Evolutionary conservation across 1,140 invertebrate genomes (phyloP).

Genomic region (Rhopalosiphum padi): DNA sequence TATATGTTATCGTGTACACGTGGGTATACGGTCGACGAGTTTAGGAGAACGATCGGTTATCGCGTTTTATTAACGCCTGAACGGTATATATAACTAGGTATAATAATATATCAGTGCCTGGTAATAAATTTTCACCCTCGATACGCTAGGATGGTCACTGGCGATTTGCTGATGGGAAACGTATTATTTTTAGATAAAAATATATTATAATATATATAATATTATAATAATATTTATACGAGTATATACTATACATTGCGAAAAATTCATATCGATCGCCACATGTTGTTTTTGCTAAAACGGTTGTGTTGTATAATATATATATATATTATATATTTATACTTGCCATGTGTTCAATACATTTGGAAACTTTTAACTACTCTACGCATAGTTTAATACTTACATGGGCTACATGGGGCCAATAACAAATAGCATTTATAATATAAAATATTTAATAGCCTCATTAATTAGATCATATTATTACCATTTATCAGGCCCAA

Average conservation of each 20-base stretch:
- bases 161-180: neutral
- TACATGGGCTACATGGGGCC: too few species aligned
- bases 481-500: too few species aligned
- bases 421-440: too few species aligned
- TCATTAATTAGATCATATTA: too few species aligned
- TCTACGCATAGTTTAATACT: too few species aligned
- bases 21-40: neutral
- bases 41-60: neutral
- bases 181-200: conserved; percentile 1
- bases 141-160: neutral
- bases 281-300: neutral
- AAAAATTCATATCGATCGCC: neutral
- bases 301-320: neutral
- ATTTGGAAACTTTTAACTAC: too few species aligned
- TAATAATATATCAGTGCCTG: neutral
- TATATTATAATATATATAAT: neutral
- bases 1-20: neutral
- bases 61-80: neutral
- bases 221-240: neutral
- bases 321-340: too few species aligned
- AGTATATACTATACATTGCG: neutral
- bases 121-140: conserved; percentile 2
- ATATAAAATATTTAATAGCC: too few species aligned
- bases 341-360: too few species aligned
- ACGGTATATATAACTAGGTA: neutral